Evolutionary conservation across 2,113 vertebrate species (phyloP), one percentile per base, ranked within the genome.

Genomic region (Oenanthe melanoleuca): DNA sequence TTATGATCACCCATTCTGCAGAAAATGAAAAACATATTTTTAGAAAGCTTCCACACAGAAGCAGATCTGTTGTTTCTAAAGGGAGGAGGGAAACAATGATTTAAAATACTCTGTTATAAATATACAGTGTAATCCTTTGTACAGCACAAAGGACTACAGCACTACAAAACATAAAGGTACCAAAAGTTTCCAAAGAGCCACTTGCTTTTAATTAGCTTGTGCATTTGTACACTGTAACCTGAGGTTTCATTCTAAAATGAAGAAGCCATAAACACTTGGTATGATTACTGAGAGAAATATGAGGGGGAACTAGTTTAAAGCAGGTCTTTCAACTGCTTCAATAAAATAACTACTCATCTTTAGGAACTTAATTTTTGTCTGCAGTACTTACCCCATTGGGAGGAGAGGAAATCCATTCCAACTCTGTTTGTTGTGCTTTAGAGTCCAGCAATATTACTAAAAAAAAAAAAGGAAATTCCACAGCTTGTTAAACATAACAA

Each of bases 321-420:
- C 47, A 79, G 50, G 38, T 82, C 29, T 78, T 93, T 74, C 57
- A 92, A 55, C 55, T 49, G 15, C 7, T 29, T 44, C 4, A 0
- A 11, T 55, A 72, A 52, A 82, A 60, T 12, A 73, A 49, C 49
- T 69, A 23, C 57, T 55, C 29, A 20, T 80, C 74, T 75, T 83
- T 9, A 66, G 45, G 15, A 88, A 73, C 15, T 66, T 71, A 75
- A 91, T 50, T 87, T 74, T 94, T 95, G 34, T 52, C 75, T 75
- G 19, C 26, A 97, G 28, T 70, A 95, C 99, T 98, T 98, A 99
- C 99, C 98, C 99, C 99, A 97, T 98, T 99, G 92, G 99, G 98
- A 97, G 99, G 99, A 98, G 98, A 99, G 80, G 99, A 99, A 98
- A 99, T 99, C 99, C 99, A 99, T 98, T 99, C 99, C 97, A 99